A percentile compares a stretch with the other conserved stretches of the same genome.
Conservation (phyloP, 2,888 invertebrate genomes). For the Pseudococcus viburni region DNA sequence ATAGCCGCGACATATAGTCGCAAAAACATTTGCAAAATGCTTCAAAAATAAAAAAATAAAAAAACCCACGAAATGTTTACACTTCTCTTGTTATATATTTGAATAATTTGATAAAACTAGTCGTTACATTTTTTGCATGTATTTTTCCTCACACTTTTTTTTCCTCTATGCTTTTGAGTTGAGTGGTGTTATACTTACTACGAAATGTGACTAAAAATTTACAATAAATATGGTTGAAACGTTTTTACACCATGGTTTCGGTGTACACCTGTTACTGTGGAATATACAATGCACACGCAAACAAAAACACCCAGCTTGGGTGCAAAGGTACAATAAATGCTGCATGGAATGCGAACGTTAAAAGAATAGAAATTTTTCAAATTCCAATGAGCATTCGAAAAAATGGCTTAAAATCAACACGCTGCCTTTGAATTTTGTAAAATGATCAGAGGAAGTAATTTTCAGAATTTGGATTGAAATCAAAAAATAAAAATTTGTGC, state of each 20-base stretch:
- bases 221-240: slow-evolving; percentile 2
- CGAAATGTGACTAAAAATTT: background rate
- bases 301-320: no score
- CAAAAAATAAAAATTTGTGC: no score
- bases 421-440: no score
- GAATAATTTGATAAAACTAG: slow-evolving; percentile 58
- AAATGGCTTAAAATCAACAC: no score
- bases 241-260: background rate
- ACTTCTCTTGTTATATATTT: slow-evolving; percentile 53
- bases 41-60: slow-evolving; percentile 55
- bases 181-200: background rate
- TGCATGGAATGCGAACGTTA: no score
- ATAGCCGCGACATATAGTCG: slow-evolving; percentile 46
- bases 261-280: background rate
- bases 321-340: no score
- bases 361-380: no score
- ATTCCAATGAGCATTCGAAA: no score
- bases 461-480: no score
- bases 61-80: slow-evolving; percentile 51
- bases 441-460: no score
- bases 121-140: slow-evolving; percentile 37
- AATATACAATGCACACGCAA: background rate
- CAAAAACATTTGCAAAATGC: slow-evolving; percentile 55
- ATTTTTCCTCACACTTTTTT: slow-evolving; percentile 38
- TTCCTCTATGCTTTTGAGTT: background rate